Base-by-base conservation (phyloP, 2,888 invertebrate species). In the Cataglyphis cursor region DNA sequence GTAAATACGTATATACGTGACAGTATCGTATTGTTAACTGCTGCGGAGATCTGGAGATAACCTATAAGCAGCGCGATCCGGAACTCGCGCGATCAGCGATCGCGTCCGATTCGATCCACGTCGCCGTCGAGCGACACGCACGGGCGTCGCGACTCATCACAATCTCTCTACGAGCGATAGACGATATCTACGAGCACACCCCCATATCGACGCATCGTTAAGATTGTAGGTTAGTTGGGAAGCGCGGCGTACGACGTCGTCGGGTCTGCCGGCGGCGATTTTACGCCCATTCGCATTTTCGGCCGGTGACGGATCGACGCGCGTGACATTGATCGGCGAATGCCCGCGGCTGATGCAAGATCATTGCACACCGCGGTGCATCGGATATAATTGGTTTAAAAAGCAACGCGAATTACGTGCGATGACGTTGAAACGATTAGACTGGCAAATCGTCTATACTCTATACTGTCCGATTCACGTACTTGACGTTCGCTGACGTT, bases 361-460 rank as follows among this genome's bases (percentile, higher is more conserved):
- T 88, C 88, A 90, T 91, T 83, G 88, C 87, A 85, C 81, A 85
- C 35, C 44, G 59, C 84, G 68, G 73, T 81, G 70, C 87, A 87
- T 89, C 82, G 86, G 87, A 87, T 87, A 85, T 87, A 85, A 90
- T 88, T 90, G 84, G 83, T 86, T 51, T 88, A 87, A 88, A 90
- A 90, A 84, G 84, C 85, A 86, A 84, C 83, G 83, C 88, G 87
- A 89, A 84, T 87, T 85, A 89, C 12, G 8, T 82, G 87, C 90
- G 81, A 88, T 90, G 92, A 91, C 90, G 89, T 91, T 89, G 82
- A 73, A 88, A 88, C 87, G 89, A 89, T 90, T 83, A 87, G 89
- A 91, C 92, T 92, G 87, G 88, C 92, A 90, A 90, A 92, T 91
- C 89, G 88, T 89, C 90, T 88, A 86, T 85, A 81, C 89, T 51